phyloP scores from a whole-genome alignment of 2,113 vertebrate genomes.

The Hemibagrus wyckioides region DNA sequence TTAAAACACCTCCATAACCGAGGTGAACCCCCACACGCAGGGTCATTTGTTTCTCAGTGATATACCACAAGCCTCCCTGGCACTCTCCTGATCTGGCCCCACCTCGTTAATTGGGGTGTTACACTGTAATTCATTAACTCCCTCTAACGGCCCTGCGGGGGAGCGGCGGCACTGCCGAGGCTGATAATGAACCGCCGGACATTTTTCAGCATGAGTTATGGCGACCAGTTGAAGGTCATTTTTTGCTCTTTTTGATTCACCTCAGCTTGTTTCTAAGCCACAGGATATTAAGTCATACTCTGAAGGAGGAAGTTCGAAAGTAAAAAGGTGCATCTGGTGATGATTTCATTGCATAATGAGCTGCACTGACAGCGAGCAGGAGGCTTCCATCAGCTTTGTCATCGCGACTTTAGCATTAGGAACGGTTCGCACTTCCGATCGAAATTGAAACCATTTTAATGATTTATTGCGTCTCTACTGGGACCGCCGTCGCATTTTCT shows the following conservation, averaged over 20 bases:
- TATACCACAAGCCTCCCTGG: slow-evolving; percentile 5
- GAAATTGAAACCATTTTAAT: background rate
- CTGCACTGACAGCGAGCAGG: background rate
- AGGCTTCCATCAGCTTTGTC: background rate
- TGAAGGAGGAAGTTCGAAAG: background rate
- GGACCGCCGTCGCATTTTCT: background rate
- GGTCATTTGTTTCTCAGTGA: slow-evolving; percentile 31
- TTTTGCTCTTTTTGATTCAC: slow-evolving; percentile 13
- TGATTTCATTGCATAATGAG: background rate
- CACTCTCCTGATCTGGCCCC: slow-evolving; percentile 12
- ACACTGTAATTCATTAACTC: slow-evolving; percentile 51
- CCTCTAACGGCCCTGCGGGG: slow-evolving; percentile 40
- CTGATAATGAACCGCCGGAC: slow-evolving; percentile 50
- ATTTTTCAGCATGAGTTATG: slow-evolving; percentile 58
- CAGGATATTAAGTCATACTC: background rate
- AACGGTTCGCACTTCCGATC: background rate
- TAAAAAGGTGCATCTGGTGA: background rate
- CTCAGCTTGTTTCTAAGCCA: background rate
- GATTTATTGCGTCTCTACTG: background rate
- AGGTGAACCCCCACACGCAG: background rate
- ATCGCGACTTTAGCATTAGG: background rate
- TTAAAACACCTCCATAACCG: background rate
- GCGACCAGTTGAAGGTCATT: slow-evolving; percentile 50
- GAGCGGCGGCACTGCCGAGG: slow-evolving; percentile 29
- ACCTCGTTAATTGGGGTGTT: slow-evolving; percentile 51